Conservation (phyloP, 2,888 invertebrate species). For the Eristalinus aeneus region DNA sequence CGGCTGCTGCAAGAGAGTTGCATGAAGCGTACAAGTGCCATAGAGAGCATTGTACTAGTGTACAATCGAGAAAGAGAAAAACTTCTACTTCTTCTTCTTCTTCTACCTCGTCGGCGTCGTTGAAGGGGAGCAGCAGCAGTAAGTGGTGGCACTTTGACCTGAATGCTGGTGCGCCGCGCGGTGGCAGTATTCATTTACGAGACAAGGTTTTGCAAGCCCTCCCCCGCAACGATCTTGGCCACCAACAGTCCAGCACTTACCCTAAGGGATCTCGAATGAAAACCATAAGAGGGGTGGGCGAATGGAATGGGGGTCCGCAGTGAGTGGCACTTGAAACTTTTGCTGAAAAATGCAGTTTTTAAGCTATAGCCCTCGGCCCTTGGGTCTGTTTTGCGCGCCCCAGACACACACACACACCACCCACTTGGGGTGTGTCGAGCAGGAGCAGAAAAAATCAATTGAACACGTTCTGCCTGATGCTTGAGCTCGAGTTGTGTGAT, state of each 20-base stretch:
- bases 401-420: too few species aligned
- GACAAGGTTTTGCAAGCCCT: neutral
- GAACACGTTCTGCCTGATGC: constrained; percentile 62
- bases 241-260: neutral
- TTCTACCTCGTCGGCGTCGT: neutral
- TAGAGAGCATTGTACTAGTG: constrained; percentile 64
- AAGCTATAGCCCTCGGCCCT: constrained; percentile 13
- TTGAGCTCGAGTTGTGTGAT: constrained; percentile 1
- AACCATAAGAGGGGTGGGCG: neutral
- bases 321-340: constrained; percentile 59
- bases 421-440: constrained; percentile 12
- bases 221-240: too few species aligned
- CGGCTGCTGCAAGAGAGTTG: constrained; percentile 43
- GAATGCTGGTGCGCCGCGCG: constrained; percentile 21
- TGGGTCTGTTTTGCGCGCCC: neutral
- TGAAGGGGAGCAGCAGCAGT: neutral
- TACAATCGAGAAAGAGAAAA: constrained; percentile 46
- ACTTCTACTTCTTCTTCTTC: constrained; percentile 35
- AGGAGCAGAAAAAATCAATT: constrained; percentile 61
- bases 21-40: constrained; percentile 58
- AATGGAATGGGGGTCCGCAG: neutral
- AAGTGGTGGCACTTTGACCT: constrained; percentile 36
- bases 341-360: constrained; percentile 70
- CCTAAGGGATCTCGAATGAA: neutral
- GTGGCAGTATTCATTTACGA: neutral